Base-by-base conservation (phyloP, 2,888 invertebrate genomes). In the Andrena trimmerana region DNA sequence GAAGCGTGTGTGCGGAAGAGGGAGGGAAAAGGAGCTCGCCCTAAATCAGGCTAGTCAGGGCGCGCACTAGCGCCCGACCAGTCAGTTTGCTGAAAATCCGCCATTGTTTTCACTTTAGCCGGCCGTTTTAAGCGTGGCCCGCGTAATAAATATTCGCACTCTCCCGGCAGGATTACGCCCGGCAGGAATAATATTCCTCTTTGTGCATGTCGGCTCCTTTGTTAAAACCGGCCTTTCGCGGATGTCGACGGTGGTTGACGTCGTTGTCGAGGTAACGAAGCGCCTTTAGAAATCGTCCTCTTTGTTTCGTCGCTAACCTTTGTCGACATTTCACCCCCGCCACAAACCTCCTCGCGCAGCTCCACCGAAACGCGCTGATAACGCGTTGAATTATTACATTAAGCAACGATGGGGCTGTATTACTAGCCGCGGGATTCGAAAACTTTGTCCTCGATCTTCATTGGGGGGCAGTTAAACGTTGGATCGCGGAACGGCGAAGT, bases 61-160 rank as follows among this genome's bases (percentile, higher is more conserved):
- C 77, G 81, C 73, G 63, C 71, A 82, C 74, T 78, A 78, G 86
- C 69, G 72, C 60, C 67, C 54, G 75, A 62, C 84, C 78, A 88
- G 88, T 88, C 88, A 85, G 88, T 88, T 88, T 88, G 83, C 83
- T 74, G 88, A 88, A 88, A 88, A 88, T 88, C 88, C 88, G 65
- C 90, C 88, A 91, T 91, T 91, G 91, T 91, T 91, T 91, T 90
- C 90, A 85, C 89, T 91, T 88, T 90, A 90, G 86, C 85, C 88
- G 81, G 87, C 78, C 84, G 86, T 85, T 83, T 88, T 86, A 87
- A 89, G 70, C 88, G 81, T 84, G 87, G 89, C 78, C 89, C 89
- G 86, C 84, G 92, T 92, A 91, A 92, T 92, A 92, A 92, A 92
- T 92, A 92, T 92, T 88, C 90, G 91, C 90, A 88, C 89, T 89